phyloP scores from a whole-genome alignment of 2,888 invertebrate species.

The Synanthedon myopaeformis region DNA sequence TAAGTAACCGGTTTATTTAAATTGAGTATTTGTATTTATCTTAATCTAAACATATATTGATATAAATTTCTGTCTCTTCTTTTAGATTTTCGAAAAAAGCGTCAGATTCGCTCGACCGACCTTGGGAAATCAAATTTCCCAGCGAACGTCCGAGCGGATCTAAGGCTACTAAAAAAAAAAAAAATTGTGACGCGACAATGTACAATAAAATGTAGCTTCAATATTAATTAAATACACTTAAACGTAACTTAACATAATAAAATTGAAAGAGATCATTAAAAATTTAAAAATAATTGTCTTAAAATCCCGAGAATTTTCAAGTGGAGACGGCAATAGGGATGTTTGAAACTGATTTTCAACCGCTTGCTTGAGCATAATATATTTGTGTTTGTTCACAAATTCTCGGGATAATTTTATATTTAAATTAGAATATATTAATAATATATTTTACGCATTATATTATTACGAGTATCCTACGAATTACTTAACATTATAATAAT shows the following conservation, averaged over 20 bases:
- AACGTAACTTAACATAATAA: conserved; percentile 52
- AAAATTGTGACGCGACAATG: conserved; percentile 1
- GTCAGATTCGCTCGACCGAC: conserved; percentile 30
- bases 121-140: conserved; percentile 49
- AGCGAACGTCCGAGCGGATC: conserved; percentile 18
- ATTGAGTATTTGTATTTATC: conserved; percentile 63
- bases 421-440: conserved; percentile 38
- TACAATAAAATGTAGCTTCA: conserved; percentile 6
- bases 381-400: conserved; percentile 31
- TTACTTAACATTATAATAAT: conserved; percentile 66
- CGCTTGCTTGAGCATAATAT: not conserved
- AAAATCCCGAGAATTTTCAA: conserved; percentile 23
- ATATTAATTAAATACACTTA: conserved; percentile 12
- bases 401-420: conserved; percentile 16
- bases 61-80: conserved; percentile 13
- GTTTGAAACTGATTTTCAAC: no score
- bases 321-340: not conserved
- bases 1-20: conserved; percentile 27
- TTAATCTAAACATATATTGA: conserved; percentile 24
- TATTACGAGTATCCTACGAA: conserved; percentile 55
- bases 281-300: conserved; percentile 62
- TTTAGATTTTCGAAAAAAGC: conserved; percentile 19
- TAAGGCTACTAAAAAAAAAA: conserved; percentile 22
- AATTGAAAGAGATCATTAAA: conserved; percentile 67
- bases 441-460: conserved; percentile 35